Evolutionary conservation across 2,113 vertebrate genomes (phyloP), one percentile per base, ranked within the genome.

Genomic region (Daubentonia madagascariensis): DNA sequence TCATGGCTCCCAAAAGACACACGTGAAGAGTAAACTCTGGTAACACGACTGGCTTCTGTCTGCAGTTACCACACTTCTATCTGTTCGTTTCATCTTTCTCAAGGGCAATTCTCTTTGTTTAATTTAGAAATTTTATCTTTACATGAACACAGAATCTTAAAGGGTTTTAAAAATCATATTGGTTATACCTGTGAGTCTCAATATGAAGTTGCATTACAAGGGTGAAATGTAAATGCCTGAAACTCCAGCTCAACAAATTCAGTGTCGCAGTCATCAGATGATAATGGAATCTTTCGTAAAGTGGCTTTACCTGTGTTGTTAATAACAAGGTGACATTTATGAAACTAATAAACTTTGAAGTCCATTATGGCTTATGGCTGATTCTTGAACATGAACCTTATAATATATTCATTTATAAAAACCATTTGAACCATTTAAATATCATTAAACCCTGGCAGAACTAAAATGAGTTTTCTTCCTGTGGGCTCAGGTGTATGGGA

Each of bases 331-430:
- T 95, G 97, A 88, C 87, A 48, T 96, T 98, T 95, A 86, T 75
- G 43, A 92, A 97, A 94, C 92, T 96, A 98, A 98, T 95, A 97
- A 92, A 89, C 85, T 96, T 59, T 61, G 43, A 97, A 94, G 80
- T 97, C 94, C 94, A 85, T 97, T 83, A 23, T 10, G 52, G 78
- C 91, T 91, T 89, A 75, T 40, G 80, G 93, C 80, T 16, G 2
- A 86, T 90, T 93, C 94, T 65, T 95, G 28, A 40, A 84, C 72
- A 52, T 7, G 80, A 96, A 40, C 88, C 65, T 94, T 80, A 18
- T 79, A 97, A 98, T 68, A 80, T 28, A 87, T 84, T 97, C 84
- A 90, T 94, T 97, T 95, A 91, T 73, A 95, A 96, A 97, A 98
- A 63, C 65, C 81, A 84, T 65, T 85, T 32, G 28, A 87, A 68